Base-by-base conservation (phyloP, 2,797 vertebrate species). In the Morelia viridis region DNA sequence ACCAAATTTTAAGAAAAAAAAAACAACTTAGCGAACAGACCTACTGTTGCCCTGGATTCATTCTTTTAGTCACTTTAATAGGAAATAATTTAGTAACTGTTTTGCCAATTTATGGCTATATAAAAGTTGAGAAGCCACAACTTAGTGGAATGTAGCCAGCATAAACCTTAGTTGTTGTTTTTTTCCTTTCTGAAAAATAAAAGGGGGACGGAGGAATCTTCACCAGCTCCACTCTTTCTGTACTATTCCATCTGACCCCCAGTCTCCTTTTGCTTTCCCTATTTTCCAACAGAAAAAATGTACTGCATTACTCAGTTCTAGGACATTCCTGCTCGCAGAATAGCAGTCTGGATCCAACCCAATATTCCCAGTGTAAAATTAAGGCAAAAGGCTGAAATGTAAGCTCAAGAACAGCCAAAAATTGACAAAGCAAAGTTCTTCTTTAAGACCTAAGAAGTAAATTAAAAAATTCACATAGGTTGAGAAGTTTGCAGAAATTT, bases 81-180 rank as follows among this genome's bases (percentile, higher is more conserved):
- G 7, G 7, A 50, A 4, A 80, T 90, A 87, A 22, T 50, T 89
- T 26, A 19, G n/a, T 1, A 1, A 2, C 89, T 89, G 92, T 89
- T 88, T 90, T 92, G 88, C 26, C 9, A 57, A 94, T 68, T 91
- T 96, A 94, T 60, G 86, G 31, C 76, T 92, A 46, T 80, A 84
- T 60, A 90, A 80, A 92, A 95, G 91, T 6, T 89, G 90, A 89
- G 89, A 89, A 90, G 93, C 85, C 57, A 10, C 17, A 84, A 90
- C 19, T 62, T 22, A 90, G 87, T 57, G 57, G 92, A 26, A 28
- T 68, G 61, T 10, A 50, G 46, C 28, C 62, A 86, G 57, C n/a
- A 86, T 86, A 9, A 57, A 10, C 50, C n/a, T 58, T 76, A 22
- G 19, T 31, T 76, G 9, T 53, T 53, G 41, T 53, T 53, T 53